Evolutionary conservation across 2,113 vertebrate species (phyloP), one percentile per base, ranked within the genome.

Genomic region (Barnardius zonarius): DNA sequence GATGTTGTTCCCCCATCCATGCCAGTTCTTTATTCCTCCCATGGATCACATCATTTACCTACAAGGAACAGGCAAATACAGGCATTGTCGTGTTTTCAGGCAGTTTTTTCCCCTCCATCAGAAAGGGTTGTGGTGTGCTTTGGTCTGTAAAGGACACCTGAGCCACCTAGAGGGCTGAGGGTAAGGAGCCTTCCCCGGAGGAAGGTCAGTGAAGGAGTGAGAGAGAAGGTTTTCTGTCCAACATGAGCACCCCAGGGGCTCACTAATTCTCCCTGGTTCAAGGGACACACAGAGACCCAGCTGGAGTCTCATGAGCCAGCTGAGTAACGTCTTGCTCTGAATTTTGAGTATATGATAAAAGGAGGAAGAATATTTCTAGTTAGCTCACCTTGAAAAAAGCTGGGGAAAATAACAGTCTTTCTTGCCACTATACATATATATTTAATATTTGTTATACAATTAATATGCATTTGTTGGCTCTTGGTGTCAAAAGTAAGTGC

Each of bases 41-140:
- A 4, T 78, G 90, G 70, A 67, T 62, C 73, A 83, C 49, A 48
- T 67, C 2, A 8, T 79, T 82, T 77, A 74, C 28, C 57, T 57
- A 82, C n/a, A 59, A 84, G 62, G 55, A 90, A n/a, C 5, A 82
- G 57, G 43, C 54, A 82, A 51, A 83, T 59, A 37, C 1, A 3
- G 37, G 15, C 1, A 0, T 23, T 66, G 14, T 13, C 11, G 1
- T 59, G 31, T 0, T 92, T 91, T 72, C 0, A 4, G 49, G 16
- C 2, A 1, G 17, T 43, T 61, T 86, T 73, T 27, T 4, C 20
- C 33, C 8, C 43, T 77, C 69, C 25, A 28, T 63, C 30, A 11
- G 44, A 9, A 39, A 48, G 18, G 18, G 22, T 51, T 61, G 35
- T 44, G 46, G 5, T 81, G 37, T 80, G 43, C 35, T 55, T 86